These are phyloP conservation scores for Athene cunicularia DNA, from an alignment of 2,113 vertebrate species.

Conservation along the genomic window DNA sequence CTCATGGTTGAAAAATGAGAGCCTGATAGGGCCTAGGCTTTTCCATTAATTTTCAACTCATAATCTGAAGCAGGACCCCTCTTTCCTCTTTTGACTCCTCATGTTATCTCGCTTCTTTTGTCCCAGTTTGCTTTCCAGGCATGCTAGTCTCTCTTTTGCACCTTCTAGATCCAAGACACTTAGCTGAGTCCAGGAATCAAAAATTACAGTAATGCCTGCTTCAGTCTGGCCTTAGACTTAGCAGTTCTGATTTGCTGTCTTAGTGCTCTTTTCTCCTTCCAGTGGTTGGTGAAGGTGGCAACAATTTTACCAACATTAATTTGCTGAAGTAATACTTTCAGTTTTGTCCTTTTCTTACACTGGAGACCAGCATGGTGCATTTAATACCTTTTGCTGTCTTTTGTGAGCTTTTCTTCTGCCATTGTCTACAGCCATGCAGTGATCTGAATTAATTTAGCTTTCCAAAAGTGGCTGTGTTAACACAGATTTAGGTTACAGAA, in stretches of 20 bases:
- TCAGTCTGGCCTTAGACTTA: neutral
- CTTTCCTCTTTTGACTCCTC: neutral
- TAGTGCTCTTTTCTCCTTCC: neutral
- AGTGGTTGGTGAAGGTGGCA: neutral
- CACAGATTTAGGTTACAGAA: neutral
- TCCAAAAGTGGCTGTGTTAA: neutral
- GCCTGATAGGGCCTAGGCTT: neutral
- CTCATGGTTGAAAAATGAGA: neutral
- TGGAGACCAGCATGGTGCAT: neutral
- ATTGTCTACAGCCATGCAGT: neutral
- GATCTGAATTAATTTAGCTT: neutral
- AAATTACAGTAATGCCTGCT: neutral
- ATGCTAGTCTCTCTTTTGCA: neutral
- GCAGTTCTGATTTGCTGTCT: neutral
- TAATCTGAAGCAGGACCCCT: neutral
- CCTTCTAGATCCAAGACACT: neutral
- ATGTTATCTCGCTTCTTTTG: neutral
- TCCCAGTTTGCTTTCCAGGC: neutral
- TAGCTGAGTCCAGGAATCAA: neutral
- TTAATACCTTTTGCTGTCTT: neutral
- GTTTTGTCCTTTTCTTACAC: neutral
- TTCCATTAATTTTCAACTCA: neutral
- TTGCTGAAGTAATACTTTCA: neutral
- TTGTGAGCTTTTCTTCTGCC: neutral
- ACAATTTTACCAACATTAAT: neutral